Evolutionary conservation across 2,888 invertebrate genomes (phyloP).

Genomic region (Drosophila seclusa): DNA sequence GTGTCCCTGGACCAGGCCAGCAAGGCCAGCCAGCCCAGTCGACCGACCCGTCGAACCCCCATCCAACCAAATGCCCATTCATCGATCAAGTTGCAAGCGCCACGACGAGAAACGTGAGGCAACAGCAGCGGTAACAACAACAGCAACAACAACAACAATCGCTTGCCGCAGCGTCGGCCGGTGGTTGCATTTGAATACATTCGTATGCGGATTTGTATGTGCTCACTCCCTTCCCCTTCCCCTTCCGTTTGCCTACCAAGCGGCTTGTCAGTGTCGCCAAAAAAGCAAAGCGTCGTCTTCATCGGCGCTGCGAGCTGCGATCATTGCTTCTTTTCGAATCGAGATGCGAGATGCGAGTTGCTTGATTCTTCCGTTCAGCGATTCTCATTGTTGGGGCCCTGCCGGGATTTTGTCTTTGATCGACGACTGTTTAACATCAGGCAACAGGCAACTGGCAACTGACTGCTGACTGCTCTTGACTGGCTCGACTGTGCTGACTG

Average conservation of each 20-base stretch:
- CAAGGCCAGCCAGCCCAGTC: constrained; percentile 1
- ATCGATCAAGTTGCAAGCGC: constrained; percentile 80
- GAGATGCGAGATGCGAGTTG: constrained; percentile 13
- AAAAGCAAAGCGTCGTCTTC: constrained; percentile 81
- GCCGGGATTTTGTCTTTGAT: constrained; percentile 78
- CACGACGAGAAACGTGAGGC: constrained; percentile 76
- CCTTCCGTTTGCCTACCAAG: constrained; percentile 43
- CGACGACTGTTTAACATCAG: constrained; percentile 75
- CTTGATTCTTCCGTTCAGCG: constrained; percentile 19
- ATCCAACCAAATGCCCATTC: constrained; percentile 69
- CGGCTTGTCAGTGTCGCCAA: constrained; percentile 78
- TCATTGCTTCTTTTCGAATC: constrained; percentile 16
- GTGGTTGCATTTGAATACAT: constrained; percentile 70
- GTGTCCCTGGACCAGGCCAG: constrained; percentile 43
- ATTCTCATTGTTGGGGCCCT: constrained; percentile 39
- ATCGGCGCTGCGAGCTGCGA: constrained; percentile 47
- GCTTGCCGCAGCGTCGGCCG: constrained; percentile 47
- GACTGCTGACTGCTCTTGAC: constrained; percentile 16
- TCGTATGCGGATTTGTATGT: constrained; percentile 35
- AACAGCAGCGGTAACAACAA: constrained; percentile 25
- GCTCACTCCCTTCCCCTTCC: neutral
- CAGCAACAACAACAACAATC: constrained; percentile 45
- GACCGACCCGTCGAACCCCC: constrained; percentile 9
- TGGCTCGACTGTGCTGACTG: constrained; percentile 9
- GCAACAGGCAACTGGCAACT: constrained; percentile 42